Percentiles rank a stretch among this genome's conserved stretches.
phyloP scores from a whole-genome alignment of 2,113 vertebrate genomes.

The Eclectus roratus region DNA sequence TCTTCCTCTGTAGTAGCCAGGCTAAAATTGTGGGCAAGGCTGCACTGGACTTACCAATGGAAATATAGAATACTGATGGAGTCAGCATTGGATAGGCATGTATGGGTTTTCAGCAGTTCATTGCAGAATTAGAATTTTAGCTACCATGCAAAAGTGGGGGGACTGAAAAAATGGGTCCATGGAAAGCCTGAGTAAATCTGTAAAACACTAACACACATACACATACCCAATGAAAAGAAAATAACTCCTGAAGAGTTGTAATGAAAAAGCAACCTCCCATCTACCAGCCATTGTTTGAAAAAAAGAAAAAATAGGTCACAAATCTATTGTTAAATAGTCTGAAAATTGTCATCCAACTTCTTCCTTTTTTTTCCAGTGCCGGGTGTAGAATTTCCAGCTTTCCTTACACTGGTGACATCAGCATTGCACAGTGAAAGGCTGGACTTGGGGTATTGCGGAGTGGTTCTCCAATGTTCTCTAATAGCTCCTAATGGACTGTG shows the following conservation, averaged over 20 bases:
- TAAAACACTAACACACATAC: neutral
- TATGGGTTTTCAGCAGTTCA: constrained; percentile 33
- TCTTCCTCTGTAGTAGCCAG: constrained; percentile 41
- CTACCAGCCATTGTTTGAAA: neutral
- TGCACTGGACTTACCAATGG: constrained; percentile 65
- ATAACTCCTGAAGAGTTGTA: neutral
- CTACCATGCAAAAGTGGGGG: neutral
- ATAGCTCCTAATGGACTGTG: neutral
- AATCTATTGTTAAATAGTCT: neutral
- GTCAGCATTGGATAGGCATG: constrained; percentile 31
- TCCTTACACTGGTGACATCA: neutral
- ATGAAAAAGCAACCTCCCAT: neutral
- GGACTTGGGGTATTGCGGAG: neutral
- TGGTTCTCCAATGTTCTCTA: neutral
- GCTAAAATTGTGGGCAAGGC: constrained; percentile 48
- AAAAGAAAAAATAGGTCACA: neutral
- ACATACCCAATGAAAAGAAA: neutral
- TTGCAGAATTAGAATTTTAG: constrained; percentile 31
- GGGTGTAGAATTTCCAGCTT: neutral
- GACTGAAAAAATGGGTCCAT: neutral
- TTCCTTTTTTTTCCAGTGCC: neutral
- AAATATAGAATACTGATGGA: constrained; percentile 65
- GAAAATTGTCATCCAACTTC: neutral
- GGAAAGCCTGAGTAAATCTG: neutral
- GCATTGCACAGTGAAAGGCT: neutral